Evolutionary conservation across 2,888 invertebrate genomes (phyloP), one percentile per base, ranked within the genome.

Genomic region (Cynaeus angustus): DNA sequence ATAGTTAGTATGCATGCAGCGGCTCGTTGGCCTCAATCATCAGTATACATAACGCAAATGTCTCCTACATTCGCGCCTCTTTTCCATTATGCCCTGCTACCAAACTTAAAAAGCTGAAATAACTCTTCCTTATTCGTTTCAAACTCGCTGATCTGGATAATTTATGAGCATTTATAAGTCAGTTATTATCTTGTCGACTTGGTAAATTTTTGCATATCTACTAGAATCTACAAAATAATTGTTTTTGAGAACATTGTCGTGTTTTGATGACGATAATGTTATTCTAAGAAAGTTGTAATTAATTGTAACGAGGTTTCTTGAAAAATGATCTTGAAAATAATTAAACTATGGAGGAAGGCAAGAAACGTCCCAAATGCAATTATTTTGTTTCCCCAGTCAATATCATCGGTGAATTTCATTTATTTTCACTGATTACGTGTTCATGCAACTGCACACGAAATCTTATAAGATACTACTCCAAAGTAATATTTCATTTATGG

Each of bases 11-110:
- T 80, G 81, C 79, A 76, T 78, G 68, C 74, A 69, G 75, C 71
- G 77, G 66, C 73, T 72, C 71, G 73, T 72, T 75, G 74, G 77
- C 78, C 78, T 80, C 81, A 81, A 80, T 81, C 81, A 80, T 81
- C 81, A 80, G 81, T 81, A 81, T 81, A 80, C 81, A 81, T 80
- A 79, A 78, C 79, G 80, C 77, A 81, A 82, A 82, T 81, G 81
- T 82, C 81, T 80, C 79, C 76, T 80, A 78, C 81, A 79, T 82
- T 81, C 78, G 79, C 80, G 80, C 81, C 78, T 80, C 79, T 78
- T 80, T 81, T 78, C 80, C 79, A 79, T 81, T 80, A 80, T 79
- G 75, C 76, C 72, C 72, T 72, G 74, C 75, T 75, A 78, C 78
- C 76, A 73, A 76, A 79, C 76, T 80, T 78, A 82, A 81, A 82